These are phyloP conservation scores for Aporophyla lueneburgensis DNA, from an alignment of 2,888 invertebrate genomes.

Conservation along the genomic window DNA sequence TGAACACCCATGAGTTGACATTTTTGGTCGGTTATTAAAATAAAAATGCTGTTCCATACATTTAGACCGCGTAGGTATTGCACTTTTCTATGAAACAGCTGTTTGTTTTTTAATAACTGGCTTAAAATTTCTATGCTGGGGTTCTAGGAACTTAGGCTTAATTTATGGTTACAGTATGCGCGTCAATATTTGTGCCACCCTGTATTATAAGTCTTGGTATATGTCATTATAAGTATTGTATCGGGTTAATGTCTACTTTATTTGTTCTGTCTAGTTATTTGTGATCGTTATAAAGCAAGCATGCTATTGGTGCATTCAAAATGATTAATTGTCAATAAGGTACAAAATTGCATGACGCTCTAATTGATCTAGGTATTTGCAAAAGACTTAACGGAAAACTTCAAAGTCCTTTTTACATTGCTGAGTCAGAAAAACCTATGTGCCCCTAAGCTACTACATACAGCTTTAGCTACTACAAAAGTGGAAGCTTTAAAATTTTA, in stretches of 20 bases:
- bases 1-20: too few species aligned
- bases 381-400: not conserved
- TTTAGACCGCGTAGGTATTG: too few species aligned
- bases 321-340: not conserved
- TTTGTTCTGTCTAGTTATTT: not conserved
- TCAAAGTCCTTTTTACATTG: not conserved
- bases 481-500: not conserved
- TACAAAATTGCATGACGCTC: conserved; percentile 21
- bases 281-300: not conserved
- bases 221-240: not conserved
- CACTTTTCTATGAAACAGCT: too few species aligned
- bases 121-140: too few species aligned
- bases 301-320: conserved; percentile 20
- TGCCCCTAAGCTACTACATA: conserved; percentile 53
- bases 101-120: too few species aligned
- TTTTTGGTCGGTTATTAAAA: too few species aligned
- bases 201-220: not conserved
- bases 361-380: not conserved
- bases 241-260: not conserved
- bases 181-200: too few species aligned
- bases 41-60: too few species aligned
- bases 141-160: too few species aligned
- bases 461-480: not conserved
- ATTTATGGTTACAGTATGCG: too few species aligned
- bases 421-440: conserved; percentile 1